Evolutionary conservation across 2,797 vertebrate genomes (phyloP).

Genomic region (Xenops minutus): DNA sequence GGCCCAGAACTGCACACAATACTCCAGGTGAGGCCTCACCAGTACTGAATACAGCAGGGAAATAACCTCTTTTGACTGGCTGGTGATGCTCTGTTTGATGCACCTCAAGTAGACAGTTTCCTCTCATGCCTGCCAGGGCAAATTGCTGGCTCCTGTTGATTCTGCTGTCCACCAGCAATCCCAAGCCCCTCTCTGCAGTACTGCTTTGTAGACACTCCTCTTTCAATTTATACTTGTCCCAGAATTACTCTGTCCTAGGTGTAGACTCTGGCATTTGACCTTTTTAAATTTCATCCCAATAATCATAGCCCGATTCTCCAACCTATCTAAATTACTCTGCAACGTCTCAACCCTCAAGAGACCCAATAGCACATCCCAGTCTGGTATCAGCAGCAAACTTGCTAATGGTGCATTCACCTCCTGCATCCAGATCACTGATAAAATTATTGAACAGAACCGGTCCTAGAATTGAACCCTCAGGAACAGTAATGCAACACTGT

Average conservation of each 20-base stretch:
- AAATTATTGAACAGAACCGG: background rate
- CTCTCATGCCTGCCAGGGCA: background rate
- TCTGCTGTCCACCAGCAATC: background rate
- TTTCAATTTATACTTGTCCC: background rate
- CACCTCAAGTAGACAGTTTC: fast-evolving
- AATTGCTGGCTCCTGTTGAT: background rate
- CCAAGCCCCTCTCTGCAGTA: background rate
- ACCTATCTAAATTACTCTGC: background rate
- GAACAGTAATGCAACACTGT: background rate
- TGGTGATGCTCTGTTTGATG: background rate
- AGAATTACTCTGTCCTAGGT: fast-evolving
- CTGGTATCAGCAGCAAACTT: background rate
- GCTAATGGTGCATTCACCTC: background rate
- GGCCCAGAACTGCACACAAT: background rate
- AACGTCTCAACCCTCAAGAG: background rate
- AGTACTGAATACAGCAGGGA: fast-evolving
- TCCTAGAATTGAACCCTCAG: background rate
- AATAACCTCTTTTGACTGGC: background rate
- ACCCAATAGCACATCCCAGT: background rate
- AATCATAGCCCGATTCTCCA: background rate
- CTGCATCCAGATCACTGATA: background rate
- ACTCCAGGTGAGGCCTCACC: background rate
- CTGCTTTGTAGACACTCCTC: background rate
- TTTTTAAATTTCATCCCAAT: background rate
- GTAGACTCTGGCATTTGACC: background rate